phyloP scores from a whole-genome alignment of 1,140 invertebrate species.

The Solenopsis invicta region DNA sequence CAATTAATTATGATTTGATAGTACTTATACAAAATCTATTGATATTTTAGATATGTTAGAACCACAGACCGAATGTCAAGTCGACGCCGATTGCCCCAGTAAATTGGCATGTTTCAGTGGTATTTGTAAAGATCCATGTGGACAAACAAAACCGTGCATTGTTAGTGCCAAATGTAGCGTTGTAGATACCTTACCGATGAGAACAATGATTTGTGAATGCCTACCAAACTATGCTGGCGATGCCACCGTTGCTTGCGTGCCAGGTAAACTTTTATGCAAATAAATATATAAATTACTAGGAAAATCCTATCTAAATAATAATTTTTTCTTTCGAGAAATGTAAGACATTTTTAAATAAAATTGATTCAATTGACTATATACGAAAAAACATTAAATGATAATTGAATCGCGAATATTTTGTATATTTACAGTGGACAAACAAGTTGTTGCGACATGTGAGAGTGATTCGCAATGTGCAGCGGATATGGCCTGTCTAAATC shows the following conservation, averaged over 20 bases:
- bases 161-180: conserved; percentile 93
- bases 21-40: neutral
- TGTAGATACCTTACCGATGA: conserved; percentile 93
- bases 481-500: conserved; percentile 91
- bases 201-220: conserved; percentile 95
- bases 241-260: conserved; percentile 93
- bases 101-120: conserved; percentile 94
- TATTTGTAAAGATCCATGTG: conserved; percentile 94
- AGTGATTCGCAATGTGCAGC: conserved; percentile 90
- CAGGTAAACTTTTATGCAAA: conserved; percentile 88
- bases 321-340: neutral
- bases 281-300: neutral
- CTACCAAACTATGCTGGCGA: conserved; percentile 93
- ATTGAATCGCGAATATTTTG: conserved; percentile 33
- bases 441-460: conserved; percentile 89
- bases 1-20: neutral
- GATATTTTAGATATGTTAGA: conserved; percentile 86
- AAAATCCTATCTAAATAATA: neutral
- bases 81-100: conserved; percentile 94
- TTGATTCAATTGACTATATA: conserved; percentile 12
- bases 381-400: neutral
- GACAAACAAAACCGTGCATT: conserved; percentile 93
- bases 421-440: conserved; percentile 79
- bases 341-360: neutral
- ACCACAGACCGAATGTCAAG: conserved; percentile 90